These are phyloP conservation scores for Euspilapteryx auroguttella DNA, from an alignment of 2,888 invertebrate species.

Conservation along the genomic window DNA sequence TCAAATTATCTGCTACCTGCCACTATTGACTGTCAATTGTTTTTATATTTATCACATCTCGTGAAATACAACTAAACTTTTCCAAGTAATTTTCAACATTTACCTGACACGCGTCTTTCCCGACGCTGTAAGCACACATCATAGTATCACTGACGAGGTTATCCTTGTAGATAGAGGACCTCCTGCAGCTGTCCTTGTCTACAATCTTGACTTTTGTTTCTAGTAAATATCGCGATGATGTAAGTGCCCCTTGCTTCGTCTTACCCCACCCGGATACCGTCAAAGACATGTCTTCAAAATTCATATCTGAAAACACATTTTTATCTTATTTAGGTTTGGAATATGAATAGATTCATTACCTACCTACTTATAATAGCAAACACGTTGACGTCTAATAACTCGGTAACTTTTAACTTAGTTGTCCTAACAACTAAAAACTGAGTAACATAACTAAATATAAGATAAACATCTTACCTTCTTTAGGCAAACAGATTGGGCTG, in stretches of 20 bases:
- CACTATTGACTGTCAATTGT: no score
- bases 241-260: conserved; percentile 31
- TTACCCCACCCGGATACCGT: conserved; percentile 56
- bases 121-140: conserved; percentile 64
- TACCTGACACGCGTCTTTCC: conserved; percentile 68
- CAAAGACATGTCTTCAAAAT: conserved; percentile 22
- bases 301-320: conserved; percentile 21
- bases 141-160: conserved; percentile 40
- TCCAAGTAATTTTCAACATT: no score
- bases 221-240: conserved; percentile 41
- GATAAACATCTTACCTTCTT: conserved; percentile 10
- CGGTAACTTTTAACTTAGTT: no score
- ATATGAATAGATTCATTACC: no score
- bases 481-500: conserved; percentile 53
- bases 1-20: no score
- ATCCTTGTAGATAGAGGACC: conserved; percentile 33
- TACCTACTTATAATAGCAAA: no score
- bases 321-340: no score
- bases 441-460: no score
- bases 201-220: conserved; percentile 52
- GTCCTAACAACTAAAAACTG: no score
- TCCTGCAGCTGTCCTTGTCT: conserved; percentile 21
- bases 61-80: no score
- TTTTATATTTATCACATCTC: no score
- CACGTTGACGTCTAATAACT: no score